Conservation (phyloP, 2,888 invertebrate genomes). For the Ochlodes sylvanus region DNA sequence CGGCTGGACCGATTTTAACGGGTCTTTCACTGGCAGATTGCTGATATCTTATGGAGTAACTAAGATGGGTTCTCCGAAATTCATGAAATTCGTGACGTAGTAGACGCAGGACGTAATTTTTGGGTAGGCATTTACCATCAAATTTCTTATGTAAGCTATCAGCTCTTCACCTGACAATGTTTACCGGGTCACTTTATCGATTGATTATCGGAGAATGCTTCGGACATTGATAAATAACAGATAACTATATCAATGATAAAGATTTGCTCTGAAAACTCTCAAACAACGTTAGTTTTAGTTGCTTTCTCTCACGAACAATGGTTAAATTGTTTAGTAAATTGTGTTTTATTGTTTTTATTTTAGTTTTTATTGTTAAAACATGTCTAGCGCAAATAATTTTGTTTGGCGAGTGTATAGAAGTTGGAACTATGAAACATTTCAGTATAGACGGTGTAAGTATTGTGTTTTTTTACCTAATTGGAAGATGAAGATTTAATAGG, state of each 20-base stretch:
- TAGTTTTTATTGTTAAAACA: constrained; percentile 44
- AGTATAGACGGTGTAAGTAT: constrained; percentile 67
- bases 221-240: neutral
- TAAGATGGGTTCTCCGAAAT: too few species aligned
- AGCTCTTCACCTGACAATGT: neutral
- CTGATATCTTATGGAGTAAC: too few species aligned
- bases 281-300: neutral
- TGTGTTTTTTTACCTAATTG: neutral
- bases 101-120: too few species aligned
- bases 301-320: constrained; percentile 8
- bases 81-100: too few species aligned
- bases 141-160: too few species aligned
- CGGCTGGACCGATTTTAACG: too few species aligned
- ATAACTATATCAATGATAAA: constrained; percentile 28
- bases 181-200: constrained; percentile 12
- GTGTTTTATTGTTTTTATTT: constrained; percentile 39
- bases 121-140: too few species aligned
- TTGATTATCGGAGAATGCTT: constrained; percentile 9
- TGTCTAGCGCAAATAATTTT: constrained; percentile 63
- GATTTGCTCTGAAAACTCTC: constrained; percentile 10
- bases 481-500: too few species aligned
- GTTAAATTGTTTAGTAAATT: constrained; percentile 50
- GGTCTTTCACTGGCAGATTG: too few species aligned
- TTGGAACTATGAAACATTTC: constrained; percentile 68
- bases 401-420: constrained; percentile 65